A percentile compares a stretch with the other conserved stretches of the same genome.
Conservation (phyloP, 1,140 invertebrate species). For the Cotesia typhae region DNA sequence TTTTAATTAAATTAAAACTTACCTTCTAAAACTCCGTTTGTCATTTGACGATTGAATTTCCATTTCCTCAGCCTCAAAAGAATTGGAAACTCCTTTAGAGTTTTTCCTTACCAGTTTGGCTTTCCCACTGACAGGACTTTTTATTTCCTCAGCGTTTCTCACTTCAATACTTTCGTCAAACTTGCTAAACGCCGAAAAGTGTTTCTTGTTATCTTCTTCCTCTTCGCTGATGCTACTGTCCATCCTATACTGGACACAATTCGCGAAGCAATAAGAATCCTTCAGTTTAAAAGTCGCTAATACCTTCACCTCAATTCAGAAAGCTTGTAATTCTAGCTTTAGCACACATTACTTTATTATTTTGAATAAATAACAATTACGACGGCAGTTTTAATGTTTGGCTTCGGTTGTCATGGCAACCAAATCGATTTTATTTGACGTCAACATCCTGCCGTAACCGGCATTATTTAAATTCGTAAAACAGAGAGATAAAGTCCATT, state of each 20-base stretch:
- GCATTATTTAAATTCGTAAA: too few relatives aligned
- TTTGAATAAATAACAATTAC: too few relatives aligned
- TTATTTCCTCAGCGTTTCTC: slow-evolving; percentile 56
- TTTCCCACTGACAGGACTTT: slow-evolving; percentile 53
- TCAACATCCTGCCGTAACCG: too few relatives aligned
- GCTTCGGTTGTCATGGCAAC: neutral
- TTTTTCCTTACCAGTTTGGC: slow-evolving; percentile 39
- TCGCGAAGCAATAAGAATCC: too few relatives aligned
- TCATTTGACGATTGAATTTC: slow-evolving; percentile 48
- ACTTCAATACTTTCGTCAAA: slow-evolving; percentile 61
- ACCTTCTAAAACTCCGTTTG: slow-evolving; percentile 47
- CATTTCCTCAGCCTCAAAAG: slow-evolving; percentile 41
- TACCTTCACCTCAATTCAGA: too few relatives aligned
- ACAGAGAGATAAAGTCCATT: too few relatives aligned
- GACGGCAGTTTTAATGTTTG: neutral
- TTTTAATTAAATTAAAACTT: slow-evolving; percentile 10
- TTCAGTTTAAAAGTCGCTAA: too few relatives aligned
- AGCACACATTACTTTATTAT: too few relatives aligned
- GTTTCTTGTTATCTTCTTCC: slow-evolving; percentile 48
- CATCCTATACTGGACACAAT: slow-evolving; percentile 28
- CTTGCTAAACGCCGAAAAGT: slow-evolving; percentile 53
- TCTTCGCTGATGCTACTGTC: slow-evolving; percentile 53
- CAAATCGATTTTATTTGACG: slow-evolving; percentile 19
- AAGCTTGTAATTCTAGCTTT: too few relatives aligned
- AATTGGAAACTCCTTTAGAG: slow-evolving; percentile 39